phyloP scores from a whole-genome alignment of 2,113 vertebrate genomes.

The Acanthisitta chloris region DNA sequence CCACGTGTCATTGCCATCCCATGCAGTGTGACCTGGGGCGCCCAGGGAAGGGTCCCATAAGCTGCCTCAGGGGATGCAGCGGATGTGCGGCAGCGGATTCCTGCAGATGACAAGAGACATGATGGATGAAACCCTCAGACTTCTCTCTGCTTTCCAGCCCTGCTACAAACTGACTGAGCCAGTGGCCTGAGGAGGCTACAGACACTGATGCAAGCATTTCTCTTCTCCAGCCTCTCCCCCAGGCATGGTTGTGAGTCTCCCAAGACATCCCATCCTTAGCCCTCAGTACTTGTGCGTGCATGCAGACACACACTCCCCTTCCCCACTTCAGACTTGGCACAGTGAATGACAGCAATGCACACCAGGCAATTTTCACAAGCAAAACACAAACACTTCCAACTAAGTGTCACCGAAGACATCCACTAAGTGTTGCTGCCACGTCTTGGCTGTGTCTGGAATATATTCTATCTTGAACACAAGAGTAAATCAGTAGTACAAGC shows the following conservation, averaged over 20 bases:
- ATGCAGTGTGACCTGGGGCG: background rate
- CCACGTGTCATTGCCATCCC: conserved; percentile 49
- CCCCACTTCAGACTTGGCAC: background rate
- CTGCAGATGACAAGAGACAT: background rate
- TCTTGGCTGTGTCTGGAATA: background rate
- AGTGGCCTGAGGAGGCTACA: background rate
- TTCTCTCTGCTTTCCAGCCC: background rate
- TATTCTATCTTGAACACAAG: background rate
- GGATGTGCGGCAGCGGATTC: background rate
- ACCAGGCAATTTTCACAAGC: background rate
- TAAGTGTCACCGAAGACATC: background rate
- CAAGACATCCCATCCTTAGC: background rate
- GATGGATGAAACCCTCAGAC: background rate
- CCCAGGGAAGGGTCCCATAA: conserved; percentile 68
- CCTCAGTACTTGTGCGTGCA: background rate
- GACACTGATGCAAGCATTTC: background rate
- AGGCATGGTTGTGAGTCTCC: rapidly evolving
- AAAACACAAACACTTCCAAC: background rate
- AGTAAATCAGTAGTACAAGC: background rate
- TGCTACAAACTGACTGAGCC: background rate
- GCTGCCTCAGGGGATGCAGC: conserved; percentile 19
- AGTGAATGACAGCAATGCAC: background rate
- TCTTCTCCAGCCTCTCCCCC: background rate
- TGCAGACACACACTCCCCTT: background rate
- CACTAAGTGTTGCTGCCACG: background rate